Evolutionary conservation across 2,113 vertebrate genomes (phyloP).

Genomic region (Equus quagga): DNA sequence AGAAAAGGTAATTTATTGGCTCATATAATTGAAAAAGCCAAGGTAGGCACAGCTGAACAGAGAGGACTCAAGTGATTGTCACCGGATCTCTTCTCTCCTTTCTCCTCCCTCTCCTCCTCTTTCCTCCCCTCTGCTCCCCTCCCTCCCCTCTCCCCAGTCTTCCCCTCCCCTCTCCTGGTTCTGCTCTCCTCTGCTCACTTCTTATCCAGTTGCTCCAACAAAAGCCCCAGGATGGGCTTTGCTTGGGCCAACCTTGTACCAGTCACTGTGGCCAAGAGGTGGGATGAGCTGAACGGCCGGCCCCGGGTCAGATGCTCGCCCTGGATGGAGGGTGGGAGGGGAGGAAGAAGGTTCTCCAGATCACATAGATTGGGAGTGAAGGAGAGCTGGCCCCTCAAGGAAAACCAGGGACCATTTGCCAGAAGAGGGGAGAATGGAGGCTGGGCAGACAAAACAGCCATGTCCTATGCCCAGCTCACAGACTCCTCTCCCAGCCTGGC

Average conservation of each 20-base stretch:
- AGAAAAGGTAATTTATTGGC: neutral
- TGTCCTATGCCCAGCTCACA: neutral
- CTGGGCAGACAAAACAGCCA: neutral
- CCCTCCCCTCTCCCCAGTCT: too few species aligned
- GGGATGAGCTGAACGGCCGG: neutral
- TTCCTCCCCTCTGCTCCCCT: too few species aligned
- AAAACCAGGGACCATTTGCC: neutral
- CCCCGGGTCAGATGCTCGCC: neutral
- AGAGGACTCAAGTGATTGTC: neutral
- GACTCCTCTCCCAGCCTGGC: neutral
- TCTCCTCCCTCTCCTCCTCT: too few species aligned
- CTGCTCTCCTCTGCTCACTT: neutral
- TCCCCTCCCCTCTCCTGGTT: neutral
- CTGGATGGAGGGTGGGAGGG: neutral
- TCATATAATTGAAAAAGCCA: neutral
- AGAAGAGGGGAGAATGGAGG: neutral
- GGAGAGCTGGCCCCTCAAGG: neutral
- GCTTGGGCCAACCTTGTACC: neutral
- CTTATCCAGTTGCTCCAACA: neutral
- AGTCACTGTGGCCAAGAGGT: neutral
- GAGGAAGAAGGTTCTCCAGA: neutral
- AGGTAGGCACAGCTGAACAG: neutral
- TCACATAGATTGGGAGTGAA: too few species aligned
- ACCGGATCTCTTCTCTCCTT: too few species aligned
- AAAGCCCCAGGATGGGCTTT: neutral